These are phyloP conservation scores for Drosophila imparisetae DNA, from an alignment of 2,888 invertebrate species.

Conservation along the genomic window DNA sequence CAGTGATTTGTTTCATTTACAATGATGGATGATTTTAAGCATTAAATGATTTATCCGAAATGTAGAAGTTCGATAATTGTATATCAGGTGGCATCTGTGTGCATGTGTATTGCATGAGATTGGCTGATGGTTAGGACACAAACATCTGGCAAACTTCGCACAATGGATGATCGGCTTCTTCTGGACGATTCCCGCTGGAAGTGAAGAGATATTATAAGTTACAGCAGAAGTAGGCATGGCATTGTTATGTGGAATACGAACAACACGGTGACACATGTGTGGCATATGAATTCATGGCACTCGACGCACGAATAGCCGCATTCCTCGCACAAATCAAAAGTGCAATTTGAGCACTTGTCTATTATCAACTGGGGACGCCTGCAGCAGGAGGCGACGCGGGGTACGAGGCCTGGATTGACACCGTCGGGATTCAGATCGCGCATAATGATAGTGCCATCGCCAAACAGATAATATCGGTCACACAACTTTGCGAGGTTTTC, in stretches of 20 bases:
- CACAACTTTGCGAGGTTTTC: slow-evolving; percentile 26
- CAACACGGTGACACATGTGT: slow-evolving; percentile 76
- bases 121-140: slow-evolving; percentile 14
- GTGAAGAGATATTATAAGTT: neutral
- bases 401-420: slow-evolving; percentile 54
- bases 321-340: slow-evolving; percentile 73
- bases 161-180: slow-evolving; percentile 64
- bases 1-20: neutral
- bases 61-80: neutral
- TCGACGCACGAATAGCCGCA: slow-evolving; percentile 80
- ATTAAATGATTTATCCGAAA: neutral
- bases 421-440: slow-evolving; percentile 57
- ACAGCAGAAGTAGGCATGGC: neutral
- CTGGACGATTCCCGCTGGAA: slow-evolving; percentile 65
- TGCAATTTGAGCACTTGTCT: slow-evolving; percentile 67
- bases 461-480: slow-evolving; percentile 63
- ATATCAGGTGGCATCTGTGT: neutral
- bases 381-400: slow-evolving; percentile 62
- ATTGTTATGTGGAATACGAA: slow-evolving; percentile 49
- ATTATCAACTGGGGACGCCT: slow-evolving; percentile 64
- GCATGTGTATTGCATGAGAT: neutral
- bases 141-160: slow-evolving; percentile 76
- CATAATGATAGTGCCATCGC: slow-evolving; percentile 71
- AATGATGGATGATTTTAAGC: neutral
- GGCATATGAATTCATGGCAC: slow-evolving; percentile 73